A percentile compares a stretch with the other conserved stretches of the same genome.
Evolutionary conservation across 2,797 vertebrate genomes (phyloP).

Genomic region (Danio kyathit): DNA sequence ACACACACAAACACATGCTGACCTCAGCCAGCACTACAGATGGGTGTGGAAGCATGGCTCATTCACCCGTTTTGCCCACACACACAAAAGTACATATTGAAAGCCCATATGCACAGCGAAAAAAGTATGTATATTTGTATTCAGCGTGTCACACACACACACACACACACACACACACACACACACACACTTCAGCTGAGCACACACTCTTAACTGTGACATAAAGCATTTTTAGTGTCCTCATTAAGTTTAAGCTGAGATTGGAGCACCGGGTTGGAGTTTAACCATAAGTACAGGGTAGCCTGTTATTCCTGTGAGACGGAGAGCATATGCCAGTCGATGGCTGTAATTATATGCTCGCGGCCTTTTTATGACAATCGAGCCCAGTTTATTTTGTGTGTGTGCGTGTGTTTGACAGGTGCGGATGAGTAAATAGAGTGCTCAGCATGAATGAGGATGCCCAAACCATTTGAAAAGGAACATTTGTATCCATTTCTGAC

Average conservation of each 20-base stretch:
- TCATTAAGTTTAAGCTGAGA: constrained; percentile 41
- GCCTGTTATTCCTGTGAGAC: constrained; percentile 46
- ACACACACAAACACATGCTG: constrained; percentile 21
- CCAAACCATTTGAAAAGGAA: too few relatives aligned
- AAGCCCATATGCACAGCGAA: constrained; percentile 28
- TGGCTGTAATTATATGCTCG: constrained; percentile 39
- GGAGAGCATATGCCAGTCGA: constrained; percentile 30
- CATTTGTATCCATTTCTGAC: too few relatives aligned
- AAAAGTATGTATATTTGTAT: constrained; percentile 28
- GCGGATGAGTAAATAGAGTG: constrained; percentile 23
- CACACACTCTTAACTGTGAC: constrained; percentile 12
- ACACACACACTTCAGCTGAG: constrained; percentile 10
- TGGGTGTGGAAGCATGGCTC: constrained; percentile 44
- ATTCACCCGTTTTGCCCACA: constrained; percentile 40
- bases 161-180: constrained; percentile 9
- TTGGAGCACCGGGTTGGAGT: constrained; percentile 10
- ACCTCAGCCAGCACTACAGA: constrained; percentile 46
- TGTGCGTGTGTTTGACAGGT: constrained; percentile 34
- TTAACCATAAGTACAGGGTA: constrained; percentile 42
- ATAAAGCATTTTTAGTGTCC: constrained; percentile 50
- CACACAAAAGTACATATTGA: constrained; percentile 37
- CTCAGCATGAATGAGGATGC: too few relatives aligned
- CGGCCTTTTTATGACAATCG: constrained; percentile 17
- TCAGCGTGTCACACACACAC: not conserved
- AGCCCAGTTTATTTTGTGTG: constrained; percentile 27